Percentiles rank a stretch among this genome's conserved stretches.
phyloP scores from a whole-genome alignment of 1,140 invertebrate species.

The Drosophila sucinea region DNA sequence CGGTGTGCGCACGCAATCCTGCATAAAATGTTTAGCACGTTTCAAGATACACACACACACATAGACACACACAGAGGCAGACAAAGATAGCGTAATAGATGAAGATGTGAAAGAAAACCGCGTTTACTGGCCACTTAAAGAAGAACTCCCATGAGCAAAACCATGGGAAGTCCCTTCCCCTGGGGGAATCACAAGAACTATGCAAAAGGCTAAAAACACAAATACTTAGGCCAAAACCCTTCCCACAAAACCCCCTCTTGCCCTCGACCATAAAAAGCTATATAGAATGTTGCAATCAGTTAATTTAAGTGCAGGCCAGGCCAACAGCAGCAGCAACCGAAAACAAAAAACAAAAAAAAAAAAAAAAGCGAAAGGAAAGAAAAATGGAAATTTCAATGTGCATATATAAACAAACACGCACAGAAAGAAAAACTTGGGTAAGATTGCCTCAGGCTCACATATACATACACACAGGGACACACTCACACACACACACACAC shows the following conservation, averaged over 20 bases:
- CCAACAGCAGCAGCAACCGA: slow-evolving; percentile 37
- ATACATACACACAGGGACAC: slow-evolving; percentile 40
- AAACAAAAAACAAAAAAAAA: slow-evolving; percentile 12
- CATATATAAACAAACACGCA: slow-evolving; percentile 77
- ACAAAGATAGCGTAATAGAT: slow-evolving; percentile 8
- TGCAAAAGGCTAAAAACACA: slow-evolving; percentile 56
- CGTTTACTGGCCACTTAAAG: slow-evolving; percentile 74
- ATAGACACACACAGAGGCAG: neutral
- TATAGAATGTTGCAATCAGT: slow-evolving; percentile 80
- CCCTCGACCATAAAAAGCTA: slow-evolving; percentile 69
- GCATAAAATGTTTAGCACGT: slow-evolving; percentile 58
- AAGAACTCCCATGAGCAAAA: slow-evolving; percentile 62
- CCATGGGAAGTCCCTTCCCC: slow-evolving; percentile 10
- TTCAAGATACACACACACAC: slow-evolving; percentile 6
- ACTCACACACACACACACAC: slow-evolving; percentile 24
- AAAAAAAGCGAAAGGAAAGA: slow-evolving; percentile 20
- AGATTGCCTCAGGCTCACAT: slow-evolving; percentile 59
- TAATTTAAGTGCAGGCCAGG: slow-evolving; percentile 77
- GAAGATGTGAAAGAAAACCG: slow-evolving; percentile 44
- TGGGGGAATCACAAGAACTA: slow-evolving; percentile 36
- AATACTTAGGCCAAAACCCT: slow-evolving; percentile 32
- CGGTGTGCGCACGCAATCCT: slow-evolving; percentile 66
- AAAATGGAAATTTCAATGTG: slow-evolving; percentile 78
- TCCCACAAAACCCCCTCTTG: neutral
- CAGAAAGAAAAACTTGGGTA: slow-evolving; percentile 13